These are phyloP conservation scores for Epicauta chinensis DNA, from an alignment of 1,140 invertebrate genomes.

Conservation along the genomic window DNA sequence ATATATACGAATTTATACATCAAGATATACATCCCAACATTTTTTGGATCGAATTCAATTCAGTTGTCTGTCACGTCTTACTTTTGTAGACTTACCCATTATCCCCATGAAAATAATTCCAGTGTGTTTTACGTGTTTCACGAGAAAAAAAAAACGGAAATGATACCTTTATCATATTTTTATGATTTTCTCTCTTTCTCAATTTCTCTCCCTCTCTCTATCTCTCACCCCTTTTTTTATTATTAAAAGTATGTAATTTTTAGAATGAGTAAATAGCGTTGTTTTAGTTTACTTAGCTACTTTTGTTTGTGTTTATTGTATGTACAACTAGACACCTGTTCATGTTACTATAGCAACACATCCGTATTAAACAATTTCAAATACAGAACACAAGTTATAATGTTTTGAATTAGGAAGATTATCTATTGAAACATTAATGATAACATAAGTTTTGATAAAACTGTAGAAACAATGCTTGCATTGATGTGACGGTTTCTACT, in stretches of 20 bases:
- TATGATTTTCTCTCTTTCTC: constrained; percentile 4
- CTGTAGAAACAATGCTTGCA: too few species aligned
- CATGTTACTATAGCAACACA: constrained; percentile 6
- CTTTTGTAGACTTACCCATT: constrained; percentile 15
- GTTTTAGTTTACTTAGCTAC: constrained; percentile 1
- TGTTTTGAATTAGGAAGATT: constrained; percentile 9
- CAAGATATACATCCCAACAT: too few species aligned
- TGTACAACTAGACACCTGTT: constrained; percentile 12
- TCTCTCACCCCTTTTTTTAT: constrained; percentile 9
- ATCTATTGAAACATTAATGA: constrained; percentile 2
- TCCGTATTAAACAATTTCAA: constrained; percentile 9
- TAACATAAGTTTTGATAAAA: background rate
- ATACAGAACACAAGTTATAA: background rate
- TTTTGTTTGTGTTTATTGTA: constrained; percentile 16
- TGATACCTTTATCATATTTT: too few species aligned
- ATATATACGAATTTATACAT: too few species aligned
- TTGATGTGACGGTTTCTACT: too few species aligned
- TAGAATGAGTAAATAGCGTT: too few species aligned
- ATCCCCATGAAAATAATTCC: constrained; percentile 8
- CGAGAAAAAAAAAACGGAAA: background rate
- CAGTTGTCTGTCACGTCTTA: constrained; percentile 15
- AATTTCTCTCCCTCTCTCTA: too few species aligned
- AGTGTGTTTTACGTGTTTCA: constrained; percentile 16
- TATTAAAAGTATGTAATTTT: constrained; percentile 3
- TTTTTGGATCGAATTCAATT: constrained; percentile 13